These are phyloP conservation scores for Bos indicus DNA, from an alignment of 2,113 vertebrate genomes.

Conservation along the genomic window DNA sequence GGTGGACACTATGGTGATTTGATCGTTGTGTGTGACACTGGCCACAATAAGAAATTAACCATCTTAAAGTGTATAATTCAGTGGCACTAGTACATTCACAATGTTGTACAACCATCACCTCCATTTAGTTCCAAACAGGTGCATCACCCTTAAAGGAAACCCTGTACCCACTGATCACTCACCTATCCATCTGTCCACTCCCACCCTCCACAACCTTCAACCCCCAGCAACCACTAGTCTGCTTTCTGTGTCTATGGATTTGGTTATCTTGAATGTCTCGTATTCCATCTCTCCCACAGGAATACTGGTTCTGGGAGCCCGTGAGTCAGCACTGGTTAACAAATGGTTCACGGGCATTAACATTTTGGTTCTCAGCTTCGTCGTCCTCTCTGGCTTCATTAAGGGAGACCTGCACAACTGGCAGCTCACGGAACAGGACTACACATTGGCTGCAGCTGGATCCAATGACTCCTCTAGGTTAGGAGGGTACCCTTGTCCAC, in stretches of 20 bases:
- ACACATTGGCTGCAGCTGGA: not conserved
- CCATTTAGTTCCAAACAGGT: constrained; percentile 73
- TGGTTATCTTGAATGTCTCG: not conserved
- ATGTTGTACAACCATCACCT: constrained; percentile 42
- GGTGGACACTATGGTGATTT: not conserved
- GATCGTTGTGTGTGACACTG: not conserved
- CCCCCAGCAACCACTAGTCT: not conserved
- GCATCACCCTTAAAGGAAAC: not conserved
- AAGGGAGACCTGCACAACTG: constrained; percentile 88
- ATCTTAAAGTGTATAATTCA: not conserved
- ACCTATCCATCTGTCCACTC: not conserved
- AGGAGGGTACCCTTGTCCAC: constrained; percentile 37
- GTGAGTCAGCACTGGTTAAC: constrained; percentile 90
- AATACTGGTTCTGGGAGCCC: constrained; percentile 90
- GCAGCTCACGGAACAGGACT: constrained; percentile 81
- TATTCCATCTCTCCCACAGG: constrained; percentile 76
- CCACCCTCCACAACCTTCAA: not conserved
- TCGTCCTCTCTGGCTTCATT: constrained; percentile 88
- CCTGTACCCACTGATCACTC: not conserved
- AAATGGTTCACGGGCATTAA: constrained; percentile 92
- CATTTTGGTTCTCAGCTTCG: constrained; percentile 87
- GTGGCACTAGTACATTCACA: not conserved
- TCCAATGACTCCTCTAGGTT: not conserved
- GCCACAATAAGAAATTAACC: not conserved
- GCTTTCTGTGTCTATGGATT: constrained; percentile 71